Evolutionary conservation across 2,797 vertebrate species (phyloP), one percentile per base, ranked within the genome.

Genomic region (Periparus ater): DNA sequence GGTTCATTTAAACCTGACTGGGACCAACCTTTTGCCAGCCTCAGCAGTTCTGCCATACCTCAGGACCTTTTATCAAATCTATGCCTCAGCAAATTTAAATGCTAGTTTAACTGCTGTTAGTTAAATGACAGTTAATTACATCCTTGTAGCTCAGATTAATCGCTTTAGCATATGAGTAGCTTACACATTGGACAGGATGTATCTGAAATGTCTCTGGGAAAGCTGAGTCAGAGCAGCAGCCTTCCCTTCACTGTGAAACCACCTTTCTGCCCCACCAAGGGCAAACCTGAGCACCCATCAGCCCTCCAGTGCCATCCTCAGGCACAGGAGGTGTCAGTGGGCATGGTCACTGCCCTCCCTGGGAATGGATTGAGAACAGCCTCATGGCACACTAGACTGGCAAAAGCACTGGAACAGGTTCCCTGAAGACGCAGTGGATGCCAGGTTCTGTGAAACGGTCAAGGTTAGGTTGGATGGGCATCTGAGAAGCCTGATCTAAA

Each of bases 91-190:
- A 96, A 88, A 96, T 92, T 97, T 95, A 96, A 96, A 91, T 77
- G 79, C 93, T 92, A 72, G 75, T 92, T 94, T 96, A 95, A 93
- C 75, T 80, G 84, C 65, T 89, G 86, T 85, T 97, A 93, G 86
- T 80, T 94, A 95, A 96, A 91, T 91, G 78, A 93, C 86, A 96
- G 91, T 88, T 96, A 96, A 97, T 96, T 96, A 89, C 81, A 77
- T 83, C 76, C 84, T 88, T 81, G 68, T 91, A 94, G 91, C 82
- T 91, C 87, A 89, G 78, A 95, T 96, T 96, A 92, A 95, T 96
- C 34, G 1, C 50, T 91, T 66, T 92, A 85, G 75, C 78, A 51
- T 73, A 89, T 77, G 81, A 97, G 67, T 54, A 77, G 61, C 68
- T 93, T 88, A 77, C 53, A 85, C 4, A 7, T 75, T 68, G 81